phyloP scores from a whole-genome alignment of 2,888 invertebrate species.

The Nesidiocoris tenuis region DNA sequence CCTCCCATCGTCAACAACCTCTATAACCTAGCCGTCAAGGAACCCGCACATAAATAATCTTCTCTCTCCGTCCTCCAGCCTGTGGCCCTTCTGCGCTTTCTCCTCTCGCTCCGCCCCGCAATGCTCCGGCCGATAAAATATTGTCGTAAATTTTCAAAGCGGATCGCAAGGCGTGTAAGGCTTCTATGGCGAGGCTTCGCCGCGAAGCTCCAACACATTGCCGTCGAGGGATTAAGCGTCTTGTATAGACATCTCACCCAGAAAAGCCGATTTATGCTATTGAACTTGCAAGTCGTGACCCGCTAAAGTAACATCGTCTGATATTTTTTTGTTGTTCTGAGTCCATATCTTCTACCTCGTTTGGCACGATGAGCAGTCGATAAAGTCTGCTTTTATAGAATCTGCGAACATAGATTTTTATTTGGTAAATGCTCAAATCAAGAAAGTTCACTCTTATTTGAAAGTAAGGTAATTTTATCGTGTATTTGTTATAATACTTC shows the following conservation, averaged over 20 bases:
- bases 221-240: neutral
- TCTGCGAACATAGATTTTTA: no score
- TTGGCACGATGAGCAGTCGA: no score
- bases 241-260: slow-evolving; percentile 1
- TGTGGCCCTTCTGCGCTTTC: neutral
- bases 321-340: neutral
- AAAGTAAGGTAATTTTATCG: no score
- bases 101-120: neutral
- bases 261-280: neutral
- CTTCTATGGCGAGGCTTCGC: neutral
- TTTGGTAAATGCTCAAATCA: no score
- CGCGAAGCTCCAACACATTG: neutral
- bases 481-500: no score
- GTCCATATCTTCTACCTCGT: neutral
- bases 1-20: slow-evolving; percentile 32
- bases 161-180: neutral
- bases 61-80: neutral
- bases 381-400: no score
- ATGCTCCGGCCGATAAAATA: slow-evolving; percentile 20
- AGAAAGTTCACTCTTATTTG: no score
- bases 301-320: neutral
- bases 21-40: slow-evolving; percentile 32
- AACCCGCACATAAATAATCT: slow-evolving; percentile 27
- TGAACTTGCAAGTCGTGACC: neutral
- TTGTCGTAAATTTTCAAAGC: neutral